Conservation (phyloP, 2,113 vertebrate species). For the Pseudopodoces humilis region DNA sequence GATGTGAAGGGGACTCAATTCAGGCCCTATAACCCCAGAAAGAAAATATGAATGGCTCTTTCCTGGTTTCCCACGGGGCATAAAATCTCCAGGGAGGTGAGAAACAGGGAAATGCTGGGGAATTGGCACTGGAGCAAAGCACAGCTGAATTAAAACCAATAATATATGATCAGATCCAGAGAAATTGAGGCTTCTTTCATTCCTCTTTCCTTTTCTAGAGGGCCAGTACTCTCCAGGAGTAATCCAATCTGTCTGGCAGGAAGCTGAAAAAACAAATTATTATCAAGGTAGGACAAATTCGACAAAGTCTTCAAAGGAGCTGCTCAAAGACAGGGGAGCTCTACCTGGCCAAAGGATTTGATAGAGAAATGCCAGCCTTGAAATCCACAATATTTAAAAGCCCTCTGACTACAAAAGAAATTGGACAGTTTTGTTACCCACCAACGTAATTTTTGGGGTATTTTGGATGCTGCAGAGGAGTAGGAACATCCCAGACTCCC, state of each 20-base stretch:
- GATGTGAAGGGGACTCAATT: background rate
- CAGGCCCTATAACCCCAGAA: background rate
- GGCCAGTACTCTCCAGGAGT: background rate
- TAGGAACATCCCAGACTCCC: background rate
- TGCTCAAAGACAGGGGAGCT: background rate
- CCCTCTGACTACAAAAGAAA: background rate
- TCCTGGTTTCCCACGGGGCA: background rate
- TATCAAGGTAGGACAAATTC: background rate
- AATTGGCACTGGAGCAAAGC: background rate
- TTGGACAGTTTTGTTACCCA: background rate
- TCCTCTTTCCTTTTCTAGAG: background rate
- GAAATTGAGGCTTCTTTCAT: background rate
- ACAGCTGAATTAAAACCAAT: background rate
- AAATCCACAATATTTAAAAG: background rate
- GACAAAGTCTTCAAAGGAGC: background rate
- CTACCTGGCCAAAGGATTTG: background rate
- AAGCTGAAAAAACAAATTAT: background rate
- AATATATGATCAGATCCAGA: background rate
- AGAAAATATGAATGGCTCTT: background rate
- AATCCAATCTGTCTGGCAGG: background rate
- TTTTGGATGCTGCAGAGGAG: background rate
- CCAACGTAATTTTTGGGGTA: background rate
- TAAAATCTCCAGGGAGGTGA: background rate
- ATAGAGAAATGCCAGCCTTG: background rate
- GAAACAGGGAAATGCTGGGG: background rate